phyloP scores from a whole-genome alignment of 2,888 invertebrate genomes.

The Pachycephus smyrnensis region DNA sequence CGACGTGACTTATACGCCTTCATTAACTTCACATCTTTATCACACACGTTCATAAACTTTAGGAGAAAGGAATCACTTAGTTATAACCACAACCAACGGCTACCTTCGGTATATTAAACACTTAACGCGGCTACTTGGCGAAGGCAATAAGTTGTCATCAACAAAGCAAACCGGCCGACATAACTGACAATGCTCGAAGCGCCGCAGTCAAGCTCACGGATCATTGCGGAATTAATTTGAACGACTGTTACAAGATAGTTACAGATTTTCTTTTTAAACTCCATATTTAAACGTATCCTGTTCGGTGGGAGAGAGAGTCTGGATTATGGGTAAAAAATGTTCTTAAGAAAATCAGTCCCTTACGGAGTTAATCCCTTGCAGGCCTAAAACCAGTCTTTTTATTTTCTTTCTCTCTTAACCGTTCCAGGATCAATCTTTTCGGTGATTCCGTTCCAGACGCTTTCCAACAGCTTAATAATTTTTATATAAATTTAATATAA shows the following conservation, averaged over 20 bases:
- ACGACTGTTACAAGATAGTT: neutral
- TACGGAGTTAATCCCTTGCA: neutral
- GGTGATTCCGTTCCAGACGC: neutral
- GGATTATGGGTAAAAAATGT: neutral
- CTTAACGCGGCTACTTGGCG: neutral
- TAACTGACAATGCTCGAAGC: too few relatives aligned
- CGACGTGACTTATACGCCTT: constrained; percentile 13
- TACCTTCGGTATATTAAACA: neutral
- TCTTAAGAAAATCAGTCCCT: neutral
- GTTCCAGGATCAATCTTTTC: neutral
- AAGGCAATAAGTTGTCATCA: neutral
- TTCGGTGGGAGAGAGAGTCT: neutral
- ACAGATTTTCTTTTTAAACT: neutral
- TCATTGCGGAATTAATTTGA: neutral
- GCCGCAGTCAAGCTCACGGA: neutral
- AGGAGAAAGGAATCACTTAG: constrained; percentile 3
- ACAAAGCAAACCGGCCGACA: neutral
- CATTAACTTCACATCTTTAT: constrained; percentile 6
- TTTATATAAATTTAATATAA: neutral
- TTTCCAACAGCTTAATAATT: neutral
- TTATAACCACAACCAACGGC: neutral
- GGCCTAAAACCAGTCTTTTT: neutral
- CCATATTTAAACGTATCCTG: neutral
- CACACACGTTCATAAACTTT: constrained; percentile 3
- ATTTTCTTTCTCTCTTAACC: neutral